Base-by-base conservation (phyloP, 2,888 invertebrate genomes). In the Bugulina stolonifera region DNA sequence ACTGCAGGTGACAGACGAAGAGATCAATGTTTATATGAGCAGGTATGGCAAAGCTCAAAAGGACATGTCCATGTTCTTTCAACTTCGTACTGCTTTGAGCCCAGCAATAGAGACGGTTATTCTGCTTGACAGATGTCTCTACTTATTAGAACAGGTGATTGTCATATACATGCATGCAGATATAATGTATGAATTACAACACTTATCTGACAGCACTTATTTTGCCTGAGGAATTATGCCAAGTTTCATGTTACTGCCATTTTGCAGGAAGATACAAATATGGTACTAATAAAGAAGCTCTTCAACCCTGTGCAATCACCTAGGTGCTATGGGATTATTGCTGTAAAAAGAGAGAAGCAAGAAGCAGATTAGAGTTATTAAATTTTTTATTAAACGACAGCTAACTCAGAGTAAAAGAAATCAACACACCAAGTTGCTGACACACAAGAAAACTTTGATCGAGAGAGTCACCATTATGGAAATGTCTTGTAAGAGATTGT, bases 251-350 rank as follows among this genome's bases (percentile, higher is more conserved):
- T n/a, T n/a, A n/a, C n/a, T n/a, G n/a, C n/a, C n/a, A n/a, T 71
- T 10, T 69, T 72, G 32, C n/a, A 27, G 29, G 29, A 32, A 22
- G 64, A 14, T 23, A 72, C 54, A 23, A n/a, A n/a, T 18, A 29
- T 70, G 27, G 54, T 73, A n/a, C 80, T 43, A 57, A 54, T 71
- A 75, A 82, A 5, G 73, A 76, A 90, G 78, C 84, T 94, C 74
- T 94, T 94, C 85, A 91, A 94, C 86, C 91, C 93, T 3, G 87
- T 91, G 0, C 84, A 91, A 73, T 94, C 94, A 0, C 94, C 94
- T 1, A 86, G 94, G 77, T 92, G 91, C 85, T 91, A 91, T 83
- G 90, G 89, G 55, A 87, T 93, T 78, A 86, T 92, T 72, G 89
- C 79, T 25, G n/a, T n/a, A 54, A 43, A 43, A 43, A 43, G 43